A percentile compares a stretch with the other conserved stretches of the same genome.
phyloP scores from a whole-genome alignment of 1,140 invertebrate species.

The Listronotus bonariensis region DNA sequence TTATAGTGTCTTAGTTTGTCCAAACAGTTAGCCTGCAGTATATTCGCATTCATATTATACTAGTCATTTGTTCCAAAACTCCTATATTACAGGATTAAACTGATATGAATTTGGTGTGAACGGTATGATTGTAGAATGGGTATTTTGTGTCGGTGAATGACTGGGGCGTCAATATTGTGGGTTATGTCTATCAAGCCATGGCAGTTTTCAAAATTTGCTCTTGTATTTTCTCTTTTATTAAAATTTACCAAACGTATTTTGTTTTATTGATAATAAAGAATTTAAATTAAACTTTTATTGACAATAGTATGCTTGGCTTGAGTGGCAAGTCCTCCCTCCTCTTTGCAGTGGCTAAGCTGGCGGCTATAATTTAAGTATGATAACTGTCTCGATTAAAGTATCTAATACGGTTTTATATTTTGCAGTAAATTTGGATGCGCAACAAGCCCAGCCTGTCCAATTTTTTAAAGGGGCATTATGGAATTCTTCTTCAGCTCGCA shows the following conservation, averaged over 20 bases:
- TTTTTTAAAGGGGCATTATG: conserved; percentile 56
- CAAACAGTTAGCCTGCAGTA: conserved; percentile 45
- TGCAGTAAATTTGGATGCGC: conserved; percentile 50
- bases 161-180: conserved; percentile 53
- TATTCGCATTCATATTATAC: conserved; percentile 45
- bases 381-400: conserved; percentile 34
- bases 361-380: conserved; percentile 49
- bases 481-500: conserved; percentile 43
- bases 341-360: conserved; percentile 55
- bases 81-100: conserved; percentile 39
- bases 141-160: conserved; percentile 33
- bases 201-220: conserved; percentile 12
- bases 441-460: conserved; percentile 38
- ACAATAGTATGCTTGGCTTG: conserved; percentile 47
- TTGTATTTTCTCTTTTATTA: conserved; percentile 3
- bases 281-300: not conserved
- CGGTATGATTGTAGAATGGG: conserved; percentile 36
- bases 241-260: not conserved
- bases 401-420: conserved; percentile 51
- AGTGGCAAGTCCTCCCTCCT: conserved; percentile 50
- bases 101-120: conserved; percentile 39
- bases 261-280: not conserved
- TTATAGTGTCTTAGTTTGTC: conserved; percentile 37
- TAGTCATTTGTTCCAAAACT: conserved; percentile 45
- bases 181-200: conserved; percentile 54